These are phyloP conservation scores for Subanguina moxae DNA, from an alignment of 1,140 invertebrate genomes.

Conservation along the genomic window DNA sequence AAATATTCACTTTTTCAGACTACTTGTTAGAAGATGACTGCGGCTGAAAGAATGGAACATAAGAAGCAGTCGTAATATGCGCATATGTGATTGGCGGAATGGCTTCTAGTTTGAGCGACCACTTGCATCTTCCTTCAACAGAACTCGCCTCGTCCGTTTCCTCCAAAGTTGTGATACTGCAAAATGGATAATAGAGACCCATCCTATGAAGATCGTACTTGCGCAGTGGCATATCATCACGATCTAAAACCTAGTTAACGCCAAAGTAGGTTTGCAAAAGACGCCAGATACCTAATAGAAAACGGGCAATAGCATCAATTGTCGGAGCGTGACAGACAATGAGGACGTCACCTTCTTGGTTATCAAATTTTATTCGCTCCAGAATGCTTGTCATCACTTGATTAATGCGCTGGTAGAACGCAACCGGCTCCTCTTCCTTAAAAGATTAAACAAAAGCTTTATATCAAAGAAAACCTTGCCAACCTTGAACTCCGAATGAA, in stretches of 20 bases:
- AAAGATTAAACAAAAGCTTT: background rate
- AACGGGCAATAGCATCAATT: slow-evolving; percentile 28
- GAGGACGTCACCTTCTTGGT: slow-evolving; percentile 17
- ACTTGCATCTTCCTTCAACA: slow-evolving; percentile 11
- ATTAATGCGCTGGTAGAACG: slow-evolving; percentile 21
- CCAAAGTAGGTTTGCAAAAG: background rate
- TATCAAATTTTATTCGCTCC: slow-evolving; percentile 16
- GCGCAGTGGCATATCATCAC: slow-evolving; percentile 19
- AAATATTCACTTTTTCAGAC: no score
- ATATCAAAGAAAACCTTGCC: background rate
- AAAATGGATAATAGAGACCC: slow-evolving; percentile 34
- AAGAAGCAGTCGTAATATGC: slow-evolving; percentile 16
- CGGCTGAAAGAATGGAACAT: background rate
- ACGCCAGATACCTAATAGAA: slow-evolving; percentile 19
- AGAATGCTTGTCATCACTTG: slow-evolving; percentile 28
- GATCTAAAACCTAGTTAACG: slow-evolving; percentile 17
- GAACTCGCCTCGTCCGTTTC: background rate
- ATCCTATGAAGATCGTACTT: slow-evolving; percentile 26
- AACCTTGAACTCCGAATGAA: background rate
- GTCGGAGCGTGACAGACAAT: slow-evolving; percentile 33
- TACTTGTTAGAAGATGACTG: no score
- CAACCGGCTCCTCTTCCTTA: slow-evolving; percentile 27
- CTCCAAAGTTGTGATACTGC: slow-evolving; percentile 21
- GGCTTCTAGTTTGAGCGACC: slow-evolving; percentile 25
- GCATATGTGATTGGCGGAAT: slow-evolving; percentile 34